These are phyloP conservation scores for Lithobates sylvaticus DNA, from an alignment of 2,797 vertebrate species.

Conservation along the genomic window DNA sequence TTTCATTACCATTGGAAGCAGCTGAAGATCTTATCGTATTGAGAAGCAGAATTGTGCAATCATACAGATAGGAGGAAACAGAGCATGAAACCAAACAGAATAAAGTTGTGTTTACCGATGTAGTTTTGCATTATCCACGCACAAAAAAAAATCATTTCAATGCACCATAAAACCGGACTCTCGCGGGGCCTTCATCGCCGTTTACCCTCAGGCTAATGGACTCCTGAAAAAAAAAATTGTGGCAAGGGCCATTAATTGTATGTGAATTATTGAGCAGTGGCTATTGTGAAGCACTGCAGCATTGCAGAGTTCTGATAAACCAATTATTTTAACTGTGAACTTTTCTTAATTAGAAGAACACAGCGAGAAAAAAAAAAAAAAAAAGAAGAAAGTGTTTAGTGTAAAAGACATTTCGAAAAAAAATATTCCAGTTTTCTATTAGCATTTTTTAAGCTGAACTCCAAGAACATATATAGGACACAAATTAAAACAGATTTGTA, in stretches of 20 bases:
- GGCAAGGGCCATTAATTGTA: slow-evolving; percentile 59
- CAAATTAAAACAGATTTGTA: too few relatives aligned
- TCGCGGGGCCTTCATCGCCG: slow-evolving; percentile 40
- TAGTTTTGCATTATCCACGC: slow-evolving; percentile 53
- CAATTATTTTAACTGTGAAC: slow-evolving; percentile 60
- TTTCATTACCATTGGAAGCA: slow-evolving; percentile 3
- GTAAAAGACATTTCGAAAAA: neutral
- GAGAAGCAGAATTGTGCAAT: slow-evolving; percentile 20
- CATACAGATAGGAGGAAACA: slow-evolving; percentile 53
- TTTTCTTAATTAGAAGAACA: slow-evolving; percentile 55
- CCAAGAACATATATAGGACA: too few relatives aligned
- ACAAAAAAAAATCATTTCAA: slow-evolving; percentile 53
- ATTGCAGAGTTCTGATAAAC: slow-evolving; percentile 54
- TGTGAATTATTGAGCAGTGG: slow-evolving; percentile 60
- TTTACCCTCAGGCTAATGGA: slow-evolving; percentile 57
- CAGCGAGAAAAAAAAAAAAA: slow-evolving; percentile 19
- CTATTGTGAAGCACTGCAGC: slow-evolving; percentile 49
- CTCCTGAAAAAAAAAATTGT: slow-evolving; percentile 39
- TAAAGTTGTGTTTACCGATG: slow-evolving; percentile 50
- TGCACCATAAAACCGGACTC: slow-evolving; percentile 60
- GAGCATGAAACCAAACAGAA: slow-evolving; percentile 55
- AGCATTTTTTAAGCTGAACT: neutral
- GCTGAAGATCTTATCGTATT: slow-evolving; percentile 24
- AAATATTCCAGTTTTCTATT: neutral
- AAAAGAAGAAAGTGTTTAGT: too few relatives aligned